These are phyloP conservation scores for Kryptopterus vitreolus DNA, from an alignment of 2,797 vertebrate species.

Conservation along the genomic window DNA sequence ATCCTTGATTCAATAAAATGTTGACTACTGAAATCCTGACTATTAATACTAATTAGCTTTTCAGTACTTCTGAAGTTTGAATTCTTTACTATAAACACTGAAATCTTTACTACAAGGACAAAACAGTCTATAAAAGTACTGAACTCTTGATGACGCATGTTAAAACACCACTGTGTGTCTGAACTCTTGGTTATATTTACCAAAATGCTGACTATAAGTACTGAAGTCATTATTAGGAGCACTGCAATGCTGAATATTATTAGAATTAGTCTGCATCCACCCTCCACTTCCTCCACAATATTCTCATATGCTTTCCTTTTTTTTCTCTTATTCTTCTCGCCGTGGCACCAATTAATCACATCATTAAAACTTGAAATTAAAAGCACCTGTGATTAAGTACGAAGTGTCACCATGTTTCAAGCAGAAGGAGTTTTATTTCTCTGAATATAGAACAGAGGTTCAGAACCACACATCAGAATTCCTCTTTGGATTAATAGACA, in stretches of 20 bases:
- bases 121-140: no score
- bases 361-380: constrained; percentile 5
- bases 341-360: background rate
- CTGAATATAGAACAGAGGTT: background rate
- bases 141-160: no score
- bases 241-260: background rate
- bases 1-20: background rate
- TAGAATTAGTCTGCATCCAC: no score
- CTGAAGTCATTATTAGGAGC: background rate
- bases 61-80: no score
- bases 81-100: background rate
- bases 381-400: background rate
- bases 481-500: background rate
- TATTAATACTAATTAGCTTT: no score
- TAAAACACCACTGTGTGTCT: no score
- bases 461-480: background rate
- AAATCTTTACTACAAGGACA: background rate
- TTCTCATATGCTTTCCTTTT: background rate
- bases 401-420: background rate
- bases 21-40: background rate
- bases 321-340: background rate
- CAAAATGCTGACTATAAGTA: no score
- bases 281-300: background rate
- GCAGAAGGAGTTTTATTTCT: background rate
- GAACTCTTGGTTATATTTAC: background rate